These are phyloP conservation scores for Microplitis demolitor DNA, from an alignment of 1,140 invertebrate genomes.

Conservation along the genomic window DNA sequence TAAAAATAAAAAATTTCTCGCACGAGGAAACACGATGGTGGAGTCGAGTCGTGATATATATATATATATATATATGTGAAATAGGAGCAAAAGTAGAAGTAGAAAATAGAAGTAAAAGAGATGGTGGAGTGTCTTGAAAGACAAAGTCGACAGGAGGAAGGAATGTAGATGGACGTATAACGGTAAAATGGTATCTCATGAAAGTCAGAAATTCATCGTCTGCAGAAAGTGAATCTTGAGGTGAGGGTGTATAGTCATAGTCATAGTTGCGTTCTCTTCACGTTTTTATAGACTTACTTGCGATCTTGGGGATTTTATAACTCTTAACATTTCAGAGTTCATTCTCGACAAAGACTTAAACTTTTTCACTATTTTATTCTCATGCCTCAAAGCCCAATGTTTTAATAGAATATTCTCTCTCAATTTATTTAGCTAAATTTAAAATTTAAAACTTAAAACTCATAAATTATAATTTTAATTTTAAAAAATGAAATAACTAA, in stretches of 20 bases:
- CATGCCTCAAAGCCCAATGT: too few relatives aligned
- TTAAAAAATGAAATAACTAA: too few relatives aligned
- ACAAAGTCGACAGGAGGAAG: slow-evolving; percentile 13
- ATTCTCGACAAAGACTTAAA: neutral
- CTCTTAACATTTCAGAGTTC: neutral
- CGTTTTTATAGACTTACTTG: neutral
- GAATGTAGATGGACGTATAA: slow-evolving; percentile 19
- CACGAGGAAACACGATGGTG: neutral
- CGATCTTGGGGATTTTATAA: neutral
- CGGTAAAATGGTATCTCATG: slow-evolving; percentile 22
- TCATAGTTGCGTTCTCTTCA: neutral
- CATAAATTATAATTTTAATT: too few relatives aligned
- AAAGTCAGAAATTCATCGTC: slow-evolving; percentile 27
- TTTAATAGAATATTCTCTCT: too few relatives aligned
- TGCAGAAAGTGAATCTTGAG: slow-evolving; percentile 1
- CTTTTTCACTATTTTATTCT: neutral
- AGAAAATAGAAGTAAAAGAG: neutral
- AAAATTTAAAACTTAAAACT: too few relatives aligned
- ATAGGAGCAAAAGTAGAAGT: neutral
- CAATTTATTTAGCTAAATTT: too few relatives aligned
- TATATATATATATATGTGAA: neutral
- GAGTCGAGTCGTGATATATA: neutral
- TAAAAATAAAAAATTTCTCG: neutral
- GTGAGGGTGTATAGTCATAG: neutral
- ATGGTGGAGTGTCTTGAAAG: slow-evolving; percentile 1